These are phyloP conservation scores for Pogona vitticeps DNA, from an alignment of 2,113 vertebrate genomes.

Conservation along the genomic window DNA sequence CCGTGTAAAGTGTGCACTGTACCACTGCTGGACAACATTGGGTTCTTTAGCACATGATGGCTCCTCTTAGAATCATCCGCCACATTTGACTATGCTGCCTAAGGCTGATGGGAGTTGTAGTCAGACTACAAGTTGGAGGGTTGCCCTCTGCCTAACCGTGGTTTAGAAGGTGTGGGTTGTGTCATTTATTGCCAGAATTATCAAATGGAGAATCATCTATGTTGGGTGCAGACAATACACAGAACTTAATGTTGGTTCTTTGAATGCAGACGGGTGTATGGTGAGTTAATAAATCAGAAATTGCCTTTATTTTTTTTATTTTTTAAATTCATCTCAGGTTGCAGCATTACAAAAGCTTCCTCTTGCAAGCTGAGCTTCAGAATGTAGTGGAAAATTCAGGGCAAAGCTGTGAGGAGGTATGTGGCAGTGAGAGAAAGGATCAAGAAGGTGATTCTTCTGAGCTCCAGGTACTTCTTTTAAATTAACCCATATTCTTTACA, in stretches of 20 bases:
- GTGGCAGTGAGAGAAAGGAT: background rate
- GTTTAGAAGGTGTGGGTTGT: background rate
- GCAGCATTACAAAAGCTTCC: slow-evolving; percentile 3
- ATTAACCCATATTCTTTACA: background rate
- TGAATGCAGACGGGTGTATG: background rate
- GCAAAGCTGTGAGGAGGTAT: background rate
- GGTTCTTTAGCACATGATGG: too few species aligned
- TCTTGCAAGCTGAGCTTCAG: background rate
- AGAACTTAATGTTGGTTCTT: background rate
- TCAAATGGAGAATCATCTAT: background rate
- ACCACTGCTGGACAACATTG: too few species aligned
- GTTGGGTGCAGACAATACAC: background rate
- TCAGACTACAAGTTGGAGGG: too few species aligned
- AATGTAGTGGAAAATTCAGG: background rate
- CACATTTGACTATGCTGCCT: too few species aligned
- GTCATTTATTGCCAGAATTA: background rate
- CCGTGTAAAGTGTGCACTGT: too few species aligned
- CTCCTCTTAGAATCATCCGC: too few species aligned
- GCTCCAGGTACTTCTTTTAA: background rate
- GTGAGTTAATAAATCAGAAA: background rate
- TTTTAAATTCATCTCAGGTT: background rate
- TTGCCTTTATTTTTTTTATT: background rate
- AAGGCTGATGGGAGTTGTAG: too few species aligned
- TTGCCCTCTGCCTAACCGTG: background rate
- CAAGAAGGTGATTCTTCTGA: background rate